Percentiles rank a stretch among this genome's conserved stretches.
phyloP scores from a whole-genome alignment of 2,888 invertebrate species.

The Eilema caniola region DNA sequence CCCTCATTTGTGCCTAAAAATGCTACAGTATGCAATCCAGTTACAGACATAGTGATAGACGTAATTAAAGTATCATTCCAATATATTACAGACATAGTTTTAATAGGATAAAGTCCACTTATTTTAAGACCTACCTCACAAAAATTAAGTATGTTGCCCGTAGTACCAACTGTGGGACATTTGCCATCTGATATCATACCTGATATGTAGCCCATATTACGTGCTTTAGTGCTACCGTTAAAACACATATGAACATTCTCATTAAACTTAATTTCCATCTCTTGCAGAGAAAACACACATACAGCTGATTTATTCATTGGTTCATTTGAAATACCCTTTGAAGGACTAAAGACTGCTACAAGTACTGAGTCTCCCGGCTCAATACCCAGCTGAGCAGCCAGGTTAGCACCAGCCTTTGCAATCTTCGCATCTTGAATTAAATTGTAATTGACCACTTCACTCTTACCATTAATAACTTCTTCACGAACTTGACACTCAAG shows the following conservation, averaged over 20 bases:
- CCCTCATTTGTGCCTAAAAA: conserved; percentile 97
- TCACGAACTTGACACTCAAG: conserved; percentile 93
- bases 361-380: conserved; percentile 93
- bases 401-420: conserved; percentile 93
- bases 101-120: conserved; percentile 95
- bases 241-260: conserved; percentile 99
- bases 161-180: conserved; percentile 95
- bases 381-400: conserved; percentile 94
- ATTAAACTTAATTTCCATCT: conserved; percentile 97
- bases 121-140: conserved; percentile 97
- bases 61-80: conserved; percentile 94
- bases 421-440: conserved; percentile 97
- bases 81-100: conserved; percentile 91
- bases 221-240: conserved; percentile 96
- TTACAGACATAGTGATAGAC: conserved; percentile 94
- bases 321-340: conserved; percentile 94
- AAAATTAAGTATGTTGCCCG: conserved; percentile 96
- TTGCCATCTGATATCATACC: conserved; percentile 96
- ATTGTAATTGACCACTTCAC: conserved; percentile 91
- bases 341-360: conserved; percentile 96
- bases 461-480: conserved; percentile 83
- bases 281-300: conserved; percentile 96
- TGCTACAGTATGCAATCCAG: conserved; percentile 96
- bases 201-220: conserved; percentile 96
- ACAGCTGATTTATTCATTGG: conserved; percentile 94